Conservation (phyloP, 2,113 vertebrate genomes). For the Pollachius pollachius region DNA sequence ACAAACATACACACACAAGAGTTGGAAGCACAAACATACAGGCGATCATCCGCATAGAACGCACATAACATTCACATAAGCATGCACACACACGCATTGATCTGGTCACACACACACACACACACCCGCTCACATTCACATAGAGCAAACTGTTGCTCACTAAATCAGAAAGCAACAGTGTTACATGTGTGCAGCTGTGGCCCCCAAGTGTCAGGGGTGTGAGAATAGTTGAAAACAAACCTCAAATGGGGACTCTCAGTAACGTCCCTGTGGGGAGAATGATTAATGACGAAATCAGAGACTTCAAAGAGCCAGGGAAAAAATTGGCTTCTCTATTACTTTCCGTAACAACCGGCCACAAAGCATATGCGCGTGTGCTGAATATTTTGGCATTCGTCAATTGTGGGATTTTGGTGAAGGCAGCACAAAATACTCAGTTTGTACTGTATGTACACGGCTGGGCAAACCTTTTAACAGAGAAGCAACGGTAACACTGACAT, state of each 20-base stretch:
- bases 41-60: neutral
- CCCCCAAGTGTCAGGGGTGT: neutral
- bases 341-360: neutral
- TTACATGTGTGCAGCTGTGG: no score
- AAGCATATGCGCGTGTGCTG: neutral
- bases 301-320: neutral
- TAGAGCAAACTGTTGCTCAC: neutral
- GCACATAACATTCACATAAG: neutral
- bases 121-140: neutral
- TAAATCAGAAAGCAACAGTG: no score
- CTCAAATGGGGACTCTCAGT: neutral
- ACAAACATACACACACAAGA: neutral
- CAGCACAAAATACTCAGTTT: no score
- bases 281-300: neutral
- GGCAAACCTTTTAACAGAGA: no score
- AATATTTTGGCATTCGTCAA: neutral
- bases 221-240: neutral
- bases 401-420: no score
- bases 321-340: neutral
- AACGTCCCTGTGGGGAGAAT: neutral
- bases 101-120: neutral
- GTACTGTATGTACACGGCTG: no score
- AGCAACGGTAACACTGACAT: no score
- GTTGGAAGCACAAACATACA: neutral
- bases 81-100: neutral